phyloP scores from a whole-genome alignment of 2,797 vertebrate genomes.

The Cyprinodon diabolis region DNA sequence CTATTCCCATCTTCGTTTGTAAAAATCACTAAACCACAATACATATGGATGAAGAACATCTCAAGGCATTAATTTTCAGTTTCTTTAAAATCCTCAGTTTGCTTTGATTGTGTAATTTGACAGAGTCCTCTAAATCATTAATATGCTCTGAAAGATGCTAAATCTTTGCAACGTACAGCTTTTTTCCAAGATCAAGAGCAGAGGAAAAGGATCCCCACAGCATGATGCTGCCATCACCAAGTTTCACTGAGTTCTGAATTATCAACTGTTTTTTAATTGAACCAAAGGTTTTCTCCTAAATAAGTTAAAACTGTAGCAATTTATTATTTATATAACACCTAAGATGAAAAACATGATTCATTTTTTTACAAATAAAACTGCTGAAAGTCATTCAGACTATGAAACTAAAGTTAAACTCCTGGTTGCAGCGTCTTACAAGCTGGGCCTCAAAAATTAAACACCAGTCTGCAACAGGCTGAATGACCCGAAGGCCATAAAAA shows the following conservation, averaged over 20 bases:
- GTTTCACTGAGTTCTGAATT: not conserved
- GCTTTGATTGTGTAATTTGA: not conserved
- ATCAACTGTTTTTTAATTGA: too few species aligned
- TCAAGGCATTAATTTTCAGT: not conserved
- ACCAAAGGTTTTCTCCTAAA: too few species aligned
- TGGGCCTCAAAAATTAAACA: not conserved
- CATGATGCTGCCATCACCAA: not conserved
- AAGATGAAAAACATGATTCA: not conserved
- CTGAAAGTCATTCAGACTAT: not conserved
- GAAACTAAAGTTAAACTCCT: not conserved
- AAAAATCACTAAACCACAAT: too few species aligned
- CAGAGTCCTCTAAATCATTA: not conserved
- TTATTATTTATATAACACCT: not conserved
- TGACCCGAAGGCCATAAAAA: not conserved
- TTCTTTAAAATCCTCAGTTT: not conserved
- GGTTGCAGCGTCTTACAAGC: not conserved
- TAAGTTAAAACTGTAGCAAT: not conserved
- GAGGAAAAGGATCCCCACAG: too few species aligned
- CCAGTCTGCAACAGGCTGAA: not conserved
- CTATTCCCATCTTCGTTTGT: not conserved
- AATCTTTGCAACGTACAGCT: not conserved
- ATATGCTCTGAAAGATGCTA: not conserved
- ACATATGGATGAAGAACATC: not conserved
- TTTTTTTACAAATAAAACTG: not conserved
- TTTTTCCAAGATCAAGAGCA: too few species aligned